Evolutionary conservation across 2,888 invertebrate genomes (phyloP).

Genomic region (Globia sparganii): DNA sequence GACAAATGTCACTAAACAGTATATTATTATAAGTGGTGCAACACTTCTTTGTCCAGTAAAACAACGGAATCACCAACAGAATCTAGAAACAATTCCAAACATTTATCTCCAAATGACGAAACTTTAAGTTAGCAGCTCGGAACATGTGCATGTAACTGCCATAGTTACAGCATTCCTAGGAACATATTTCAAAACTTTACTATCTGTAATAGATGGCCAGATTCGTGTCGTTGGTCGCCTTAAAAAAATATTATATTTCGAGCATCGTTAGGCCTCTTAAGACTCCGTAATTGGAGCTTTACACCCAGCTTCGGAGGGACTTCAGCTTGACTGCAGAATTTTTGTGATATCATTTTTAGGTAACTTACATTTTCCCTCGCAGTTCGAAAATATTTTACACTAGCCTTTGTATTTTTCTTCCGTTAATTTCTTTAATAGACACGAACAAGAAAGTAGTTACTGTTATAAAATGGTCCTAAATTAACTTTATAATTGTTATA

Average conservation of each 20-base stretch:
- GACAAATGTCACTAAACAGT: not conserved
- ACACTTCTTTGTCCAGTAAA: not conserved
- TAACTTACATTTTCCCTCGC: slow-evolving; percentile 10
- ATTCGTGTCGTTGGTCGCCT: not conserved
- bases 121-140: slow-evolving; percentile 44
- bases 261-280: not conserved
- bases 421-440: not conserved
- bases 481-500: slow-evolving; percentile 51
- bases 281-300: slow-evolving; percentile 25
- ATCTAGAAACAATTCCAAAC: slow-evolving; percentile 32
- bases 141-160: slow-evolving; percentile 54
- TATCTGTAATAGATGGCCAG: slow-evolving; percentile 5
- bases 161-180: slow-evolving; percentile 28
- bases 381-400: slow-evolving; percentile 7
- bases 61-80: slow-evolving; percentile 14
- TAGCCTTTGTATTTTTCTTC: not conserved
- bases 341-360: slow-evolving; percentile 6
- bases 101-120: slow-evolving; percentile 41
- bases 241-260: slow-evolving; percentile 14
- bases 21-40: not conserved
- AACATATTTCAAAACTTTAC: slow-evolving; percentile 41
- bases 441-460: slow-evolving; percentile 5
- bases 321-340: not conserved
- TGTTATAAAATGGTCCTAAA: slow-evolving; percentile 20
- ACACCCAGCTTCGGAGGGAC: not conserved